phyloP scores from a whole-genome alignment of 2,113 vertebrate species.

The Cichladusa arquata region DNA sequence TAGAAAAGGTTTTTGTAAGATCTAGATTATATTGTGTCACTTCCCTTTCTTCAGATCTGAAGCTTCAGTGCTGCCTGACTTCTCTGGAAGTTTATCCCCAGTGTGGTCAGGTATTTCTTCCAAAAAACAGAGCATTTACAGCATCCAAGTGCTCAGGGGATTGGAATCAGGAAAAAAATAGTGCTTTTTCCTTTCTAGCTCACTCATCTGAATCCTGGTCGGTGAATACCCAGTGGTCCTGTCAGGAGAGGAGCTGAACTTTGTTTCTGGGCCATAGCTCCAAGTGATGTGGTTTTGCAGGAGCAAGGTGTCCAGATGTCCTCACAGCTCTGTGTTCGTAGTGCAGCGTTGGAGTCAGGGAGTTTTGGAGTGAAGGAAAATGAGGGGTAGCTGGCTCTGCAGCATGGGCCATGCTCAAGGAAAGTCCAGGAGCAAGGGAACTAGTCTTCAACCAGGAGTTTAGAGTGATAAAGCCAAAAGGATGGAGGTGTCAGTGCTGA shows the following conservation, averaged over 20 bases:
- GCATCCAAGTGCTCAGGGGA: not conserved
- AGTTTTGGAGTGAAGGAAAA: not conserved
- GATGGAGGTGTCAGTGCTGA: not conserved
- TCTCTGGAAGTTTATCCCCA: not conserved
- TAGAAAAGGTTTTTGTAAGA: not conserved
- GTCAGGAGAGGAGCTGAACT: not conserved
- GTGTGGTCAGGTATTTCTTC: not conserved
- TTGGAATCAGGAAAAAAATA: not conserved
- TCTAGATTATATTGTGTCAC: not conserved
- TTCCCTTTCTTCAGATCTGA: not conserved
- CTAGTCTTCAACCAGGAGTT: not conserved
- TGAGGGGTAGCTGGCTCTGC: not conserved
- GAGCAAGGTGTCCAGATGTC: rapidly evolving
- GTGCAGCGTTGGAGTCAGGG: not conserved
- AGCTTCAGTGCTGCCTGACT: not conserved
- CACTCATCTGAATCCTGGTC: not conserved
- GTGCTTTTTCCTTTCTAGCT: not conserved
- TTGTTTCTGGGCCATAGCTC: not conserved
- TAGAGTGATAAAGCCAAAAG: not conserved
- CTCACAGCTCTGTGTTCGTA: not conserved
- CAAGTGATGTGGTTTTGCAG: rapidly evolving
- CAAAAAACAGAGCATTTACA: not conserved
- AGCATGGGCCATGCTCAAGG: not conserved
- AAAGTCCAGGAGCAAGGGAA: not conserved
- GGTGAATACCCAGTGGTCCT: not conserved